Base-by-base conservation (phyloP, 2,888 invertebrate genomes). In the Microdon myrmicae region DNA sequence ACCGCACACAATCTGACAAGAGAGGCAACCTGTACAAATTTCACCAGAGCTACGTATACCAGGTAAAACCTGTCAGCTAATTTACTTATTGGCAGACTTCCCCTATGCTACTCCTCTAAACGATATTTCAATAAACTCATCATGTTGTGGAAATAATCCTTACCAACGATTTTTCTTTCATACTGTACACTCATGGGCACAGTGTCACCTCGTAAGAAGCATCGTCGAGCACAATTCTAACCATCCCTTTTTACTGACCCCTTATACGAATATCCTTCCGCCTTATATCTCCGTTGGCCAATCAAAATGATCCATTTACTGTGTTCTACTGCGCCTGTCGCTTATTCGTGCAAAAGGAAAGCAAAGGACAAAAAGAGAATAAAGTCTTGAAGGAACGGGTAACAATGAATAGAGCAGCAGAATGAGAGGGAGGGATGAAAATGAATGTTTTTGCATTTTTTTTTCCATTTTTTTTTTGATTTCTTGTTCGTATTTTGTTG, bases 351-450 rank as follows among this genome's bases (percentile, higher is more conserved):
- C 3, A 13, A 41, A 58, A 53, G 38, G 22, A 34, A 29, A n/a
- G n/a, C n/a, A n/a, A n/a, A n/a, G n/a, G 7, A 23, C 8, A 22
- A 32, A 51, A 51, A 49, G 47, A 31, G 10, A 32, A n/a, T n/a
- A n/a, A n/a, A n/a, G n/a, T 8, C 26, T 34, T 45, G 35, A 45
- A 47, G 41, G 32, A 47, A 47, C 37, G 19, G 47, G 51, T 53
- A 43, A 58, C 41, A 64, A 58, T 47, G 32, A 31, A 64, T 10
- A 28, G n/a, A n/a, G n/a, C 22, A 38, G 37, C 37, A 38, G 32
- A 34, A 19, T 26, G 51, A 64, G 43, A 58, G 53, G 64, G 64
- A 64, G 64, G 64, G 58, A 58, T 58, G 51, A 64, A 64, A 64
- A 41, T 51, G 44, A 53, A n/a, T n/a, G n/a, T n/a, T n/a, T n/a